These are phyloP conservation scores for Pelecanoides urinatrix DNA, from an alignment of 2,113 vertebrate species.

Conservation along the genomic window DNA sequence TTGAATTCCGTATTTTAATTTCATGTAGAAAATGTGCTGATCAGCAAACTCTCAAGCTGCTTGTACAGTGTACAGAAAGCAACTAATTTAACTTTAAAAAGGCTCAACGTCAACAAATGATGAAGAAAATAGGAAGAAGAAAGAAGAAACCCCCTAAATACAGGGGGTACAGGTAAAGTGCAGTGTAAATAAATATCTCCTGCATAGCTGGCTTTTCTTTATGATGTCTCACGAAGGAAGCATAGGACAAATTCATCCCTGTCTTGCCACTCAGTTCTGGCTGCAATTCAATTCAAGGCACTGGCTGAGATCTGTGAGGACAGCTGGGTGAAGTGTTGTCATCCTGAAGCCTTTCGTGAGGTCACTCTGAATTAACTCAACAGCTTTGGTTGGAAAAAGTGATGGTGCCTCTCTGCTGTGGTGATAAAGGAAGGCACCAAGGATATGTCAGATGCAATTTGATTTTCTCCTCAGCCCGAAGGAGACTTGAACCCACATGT, in stretches of 20 bases:
- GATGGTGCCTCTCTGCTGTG: background rate
- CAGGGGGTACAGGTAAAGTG: background rate
- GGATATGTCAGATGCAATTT: background rate
- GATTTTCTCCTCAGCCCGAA: background rate
- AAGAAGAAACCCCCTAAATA: background rate
- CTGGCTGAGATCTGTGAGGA: background rate
- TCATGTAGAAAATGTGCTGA: background rate
- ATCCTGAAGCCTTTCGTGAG: accelerated
- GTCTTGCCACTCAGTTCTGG: background rate
- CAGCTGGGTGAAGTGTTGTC: background rate
- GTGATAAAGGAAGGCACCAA: background rate
- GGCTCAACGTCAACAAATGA: background rate
- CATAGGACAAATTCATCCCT: background rate
- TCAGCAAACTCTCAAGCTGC: background rate
- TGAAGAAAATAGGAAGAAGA: background rate
- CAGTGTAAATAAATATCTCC: background rate
- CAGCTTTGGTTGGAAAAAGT: background rate
- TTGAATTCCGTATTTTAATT: background rate
- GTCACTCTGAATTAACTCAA: background rate
- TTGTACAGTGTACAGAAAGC: background rate
- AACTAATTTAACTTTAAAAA: background rate
- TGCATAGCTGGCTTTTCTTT: background rate
- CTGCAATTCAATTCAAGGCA: background rate
- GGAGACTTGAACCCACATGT: background rate
- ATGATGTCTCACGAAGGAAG: background rate